Conservation (phyloP, 2,113 vertebrate genomes). For the Aramus guarauna region DNA sequence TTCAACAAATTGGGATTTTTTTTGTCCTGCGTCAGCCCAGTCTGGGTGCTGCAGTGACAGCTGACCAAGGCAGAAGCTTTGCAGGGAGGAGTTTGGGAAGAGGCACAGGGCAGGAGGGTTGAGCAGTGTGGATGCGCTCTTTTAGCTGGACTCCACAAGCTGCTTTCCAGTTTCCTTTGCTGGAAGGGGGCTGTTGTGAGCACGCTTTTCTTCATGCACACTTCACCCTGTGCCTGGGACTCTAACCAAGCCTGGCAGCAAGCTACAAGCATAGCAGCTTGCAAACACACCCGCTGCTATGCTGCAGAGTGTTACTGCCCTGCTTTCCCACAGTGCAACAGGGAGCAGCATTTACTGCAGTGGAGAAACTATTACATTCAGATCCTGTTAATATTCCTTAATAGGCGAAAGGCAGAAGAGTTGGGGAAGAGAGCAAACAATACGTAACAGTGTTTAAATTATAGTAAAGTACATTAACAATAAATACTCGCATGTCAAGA, state of each 20-base stretch:
- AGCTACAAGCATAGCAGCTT: not conserved
- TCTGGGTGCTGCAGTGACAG: not conserved
- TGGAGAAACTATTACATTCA: not conserved
- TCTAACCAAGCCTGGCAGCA: not conserved
- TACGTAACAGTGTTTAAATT: constrained; percentile 18
- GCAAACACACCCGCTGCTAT: rapidly evolving
- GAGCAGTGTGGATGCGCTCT: rapidly evolving
- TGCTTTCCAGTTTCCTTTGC: not conserved
- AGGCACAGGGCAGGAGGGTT: rapidly evolving
- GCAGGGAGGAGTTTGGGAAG: not conserved
- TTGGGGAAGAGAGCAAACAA: constrained; percentile 34
- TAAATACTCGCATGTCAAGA: constrained; percentile 53
- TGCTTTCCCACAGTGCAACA: not conserved
- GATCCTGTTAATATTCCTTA: constrained; percentile 32
- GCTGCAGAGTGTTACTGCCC: rapidly evolving
- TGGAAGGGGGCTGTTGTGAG: not conserved
- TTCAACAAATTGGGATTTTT: not conserved
- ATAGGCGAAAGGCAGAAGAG: constrained; percentile 47
- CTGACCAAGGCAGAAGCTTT: not conserved
- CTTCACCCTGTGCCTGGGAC: not conserved
- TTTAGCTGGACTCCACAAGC: not conserved
- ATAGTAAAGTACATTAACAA: constrained; percentile 34
- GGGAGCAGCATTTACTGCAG: not conserved
- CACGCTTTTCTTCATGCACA: rapidly evolving
- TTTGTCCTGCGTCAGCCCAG: not conserved